Evolutionary conservation across 2,797 vertebrate genomes (phyloP).

Genomic region (Danio choprae): DNA sequence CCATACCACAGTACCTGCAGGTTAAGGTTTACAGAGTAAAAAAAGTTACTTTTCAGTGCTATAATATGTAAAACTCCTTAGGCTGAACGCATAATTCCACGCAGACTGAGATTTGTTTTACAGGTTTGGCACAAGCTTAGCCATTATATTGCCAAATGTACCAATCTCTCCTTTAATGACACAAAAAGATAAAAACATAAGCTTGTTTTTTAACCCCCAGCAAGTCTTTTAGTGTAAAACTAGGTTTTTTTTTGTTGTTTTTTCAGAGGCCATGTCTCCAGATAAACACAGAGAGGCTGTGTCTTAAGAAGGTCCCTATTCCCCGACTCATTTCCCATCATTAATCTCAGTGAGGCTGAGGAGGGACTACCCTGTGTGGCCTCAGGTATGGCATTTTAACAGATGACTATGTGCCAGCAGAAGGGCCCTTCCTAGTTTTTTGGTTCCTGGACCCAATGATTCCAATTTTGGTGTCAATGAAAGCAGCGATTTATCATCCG

Average conservation of each 20-base stretch:
- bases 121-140: slow-evolving; percentile 51
- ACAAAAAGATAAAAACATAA: neutral
- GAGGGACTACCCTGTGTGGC: slow-evolving; percentile 70
- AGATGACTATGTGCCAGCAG: slow-evolving; percentile 70
- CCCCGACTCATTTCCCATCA: slow-evolving; percentile 54
- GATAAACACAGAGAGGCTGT: slow-evolving; percentile 47
- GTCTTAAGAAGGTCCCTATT: slow-evolving; percentile 59
- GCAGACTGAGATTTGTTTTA: slow-evolving; percentile 76
- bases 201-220: slow-evolving; percentile 1
- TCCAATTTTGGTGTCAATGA: slow-evolving; percentile 78
- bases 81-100: slow-evolving; percentile 76
- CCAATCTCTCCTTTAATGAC: slow-evolving; percentile 2
- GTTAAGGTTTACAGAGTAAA: slow-evolving; percentile 72
- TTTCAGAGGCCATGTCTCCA: slow-evolving; percentile 8
- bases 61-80: slow-evolving; percentile 82
- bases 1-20: slow-evolving; percentile 72
- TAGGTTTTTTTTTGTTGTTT: no score
- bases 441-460: slow-evolving; percentile 73
- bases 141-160: neutral
- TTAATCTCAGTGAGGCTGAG: slow-evolving; percentile 59
- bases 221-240: slow-evolving; percentile 34
- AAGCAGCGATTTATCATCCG: slow-evolving; percentile 77
- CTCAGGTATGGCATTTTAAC: slow-evolving; percentile 72
- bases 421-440: slow-evolving; percentile 61
- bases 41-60: slow-evolving; percentile 68